These are phyloP conservation scores for Holothuria scabra DNA, from an alignment of 53 echinoderm and acorn worm genomes.

Conservation along the genomic window DNA sequence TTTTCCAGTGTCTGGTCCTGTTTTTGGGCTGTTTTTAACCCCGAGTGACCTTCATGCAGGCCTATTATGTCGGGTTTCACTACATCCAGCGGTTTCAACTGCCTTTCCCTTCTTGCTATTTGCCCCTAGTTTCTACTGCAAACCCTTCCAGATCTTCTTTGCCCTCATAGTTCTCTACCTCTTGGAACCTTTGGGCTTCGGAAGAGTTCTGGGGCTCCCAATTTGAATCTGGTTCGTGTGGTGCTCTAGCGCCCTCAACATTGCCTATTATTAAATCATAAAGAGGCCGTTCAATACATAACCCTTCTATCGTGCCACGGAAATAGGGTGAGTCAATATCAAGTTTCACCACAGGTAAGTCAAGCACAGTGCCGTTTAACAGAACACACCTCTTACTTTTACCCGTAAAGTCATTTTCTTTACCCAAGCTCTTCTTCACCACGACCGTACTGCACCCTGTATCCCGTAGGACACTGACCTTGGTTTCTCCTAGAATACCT, in stretches of 20 bases:
- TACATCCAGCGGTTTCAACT: not conserved
- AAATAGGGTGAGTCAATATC: not conserved
- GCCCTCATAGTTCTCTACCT: no score
- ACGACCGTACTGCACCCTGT: constrained; percentile 33
- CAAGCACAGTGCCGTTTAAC: not conserved
- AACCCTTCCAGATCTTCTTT: no score
- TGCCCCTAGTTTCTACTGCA: constrained; percentile 29
- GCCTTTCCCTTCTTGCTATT: constrained; percentile 3
- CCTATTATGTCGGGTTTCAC: not conserved
- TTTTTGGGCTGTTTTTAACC: no score
- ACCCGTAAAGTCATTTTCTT: not conserved
- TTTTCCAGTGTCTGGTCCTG: no score
- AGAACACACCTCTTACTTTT: constrained; percentile 4
- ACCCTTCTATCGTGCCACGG: not conserved
- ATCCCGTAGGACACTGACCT: constrained; percentile 6
- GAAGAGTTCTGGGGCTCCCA: not conserved
- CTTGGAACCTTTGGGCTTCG: no score
- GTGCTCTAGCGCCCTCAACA: not conserved
- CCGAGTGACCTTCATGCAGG: not conserved
- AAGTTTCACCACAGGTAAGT: not conserved
- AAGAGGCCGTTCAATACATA: constrained; percentile 2
- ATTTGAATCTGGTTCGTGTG: not conserved
- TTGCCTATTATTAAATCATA: not conserved
- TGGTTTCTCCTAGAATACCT: not conserved
- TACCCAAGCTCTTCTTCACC: not conserved